phyloP scores from a whole-genome alignment of 2,888 invertebrate species.

The Marronus borbonicus region DNA sequence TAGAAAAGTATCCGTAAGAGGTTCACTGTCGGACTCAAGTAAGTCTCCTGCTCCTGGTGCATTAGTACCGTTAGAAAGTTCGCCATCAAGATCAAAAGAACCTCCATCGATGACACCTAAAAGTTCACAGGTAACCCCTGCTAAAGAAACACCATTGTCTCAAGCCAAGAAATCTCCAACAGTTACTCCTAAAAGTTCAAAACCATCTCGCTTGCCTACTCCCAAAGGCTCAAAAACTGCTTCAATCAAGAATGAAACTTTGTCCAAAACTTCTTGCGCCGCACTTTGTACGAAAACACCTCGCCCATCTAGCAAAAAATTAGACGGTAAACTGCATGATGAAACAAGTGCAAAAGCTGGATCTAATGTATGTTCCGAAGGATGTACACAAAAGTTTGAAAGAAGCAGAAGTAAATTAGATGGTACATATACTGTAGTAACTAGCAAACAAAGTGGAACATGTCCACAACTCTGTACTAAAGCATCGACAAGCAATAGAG shows the following conservation, averaged over 20 bases:
- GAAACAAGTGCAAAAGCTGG: background rate
- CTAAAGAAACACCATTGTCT: background rate
- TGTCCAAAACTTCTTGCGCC: background rate
- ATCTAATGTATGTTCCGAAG: background rate
- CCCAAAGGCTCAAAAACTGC: background rate
- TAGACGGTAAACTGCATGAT: background rate
- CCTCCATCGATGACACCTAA: background rate
- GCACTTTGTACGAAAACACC: background rate
- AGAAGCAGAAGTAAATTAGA: too few relatives aligned
- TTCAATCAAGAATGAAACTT: background rate
- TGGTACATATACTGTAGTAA: too few relatives aligned
- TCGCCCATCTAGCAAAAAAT: background rate
- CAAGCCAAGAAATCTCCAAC: background rate
- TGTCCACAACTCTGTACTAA: too few relatives aligned
- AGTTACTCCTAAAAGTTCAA: background rate
- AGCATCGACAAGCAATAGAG: too few relatives aligned
- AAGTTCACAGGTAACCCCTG: slow-evolving; percentile 2
- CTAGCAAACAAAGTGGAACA: too few relatives aligned
- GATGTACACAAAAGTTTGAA: too few relatives aligned
- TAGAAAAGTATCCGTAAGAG: background rate
- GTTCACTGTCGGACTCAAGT: background rate
- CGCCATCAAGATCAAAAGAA: background rate
- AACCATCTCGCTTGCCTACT: too few relatives aligned
- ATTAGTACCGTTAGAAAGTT: background rate
- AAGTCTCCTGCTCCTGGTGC: background rate